Conservation (phyloP, 2,888 invertebrate species). For the Epistrophe grossulariae region DNA sequence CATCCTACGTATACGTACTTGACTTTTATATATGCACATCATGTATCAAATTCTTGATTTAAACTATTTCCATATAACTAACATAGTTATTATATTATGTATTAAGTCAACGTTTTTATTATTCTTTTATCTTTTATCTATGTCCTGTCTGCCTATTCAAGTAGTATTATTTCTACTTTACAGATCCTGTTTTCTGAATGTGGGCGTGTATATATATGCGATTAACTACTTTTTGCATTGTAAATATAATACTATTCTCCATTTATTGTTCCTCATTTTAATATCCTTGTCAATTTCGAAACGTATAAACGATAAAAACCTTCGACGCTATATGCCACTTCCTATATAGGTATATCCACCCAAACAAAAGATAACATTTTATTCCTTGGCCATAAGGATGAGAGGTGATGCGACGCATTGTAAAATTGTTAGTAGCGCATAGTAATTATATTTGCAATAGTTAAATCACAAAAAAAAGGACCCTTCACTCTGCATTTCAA, state of each 20-base stretch:
- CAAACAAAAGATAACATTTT: slow-evolving; percentile 50
- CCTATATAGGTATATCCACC: background rate
- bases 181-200: slow-evolving; percentile 36
- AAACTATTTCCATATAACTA: background rate
- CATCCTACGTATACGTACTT: no score
- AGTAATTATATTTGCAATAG: slow-evolving; percentile 74
- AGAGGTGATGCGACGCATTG: slow-evolving; percentile 69
- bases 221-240: slow-evolving; percentile 15
- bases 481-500: slow-evolving; percentile 54
- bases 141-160: slow-evolving; percentile 31
- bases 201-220: slow-evolving; percentile 48
- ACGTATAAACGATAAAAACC: slow-evolving; percentile 66
- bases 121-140: slow-evolving; percentile 39
- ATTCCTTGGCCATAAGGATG: slow-evolving; percentile 48
- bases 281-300: slow-evolving; percentile 69
- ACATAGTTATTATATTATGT: background rate
- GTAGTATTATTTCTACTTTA: slow-evolving; percentile 2
- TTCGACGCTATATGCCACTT: background rate
- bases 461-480: slow-evolving; percentile 70
- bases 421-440: slow-evolving; percentile 66
- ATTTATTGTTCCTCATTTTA: slow-evolving; percentile 71
- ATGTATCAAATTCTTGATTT: slow-evolving; percentile 62
- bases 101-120: slow-evolving; percentile 64
- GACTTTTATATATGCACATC: slow-evolving; percentile 9
- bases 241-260: slow-evolving; percentile 33